Evolutionary conservation across 2,797 vertebrate genomes (phyloP).

Genomic region (Aeoliscus strigatus): DNA sequence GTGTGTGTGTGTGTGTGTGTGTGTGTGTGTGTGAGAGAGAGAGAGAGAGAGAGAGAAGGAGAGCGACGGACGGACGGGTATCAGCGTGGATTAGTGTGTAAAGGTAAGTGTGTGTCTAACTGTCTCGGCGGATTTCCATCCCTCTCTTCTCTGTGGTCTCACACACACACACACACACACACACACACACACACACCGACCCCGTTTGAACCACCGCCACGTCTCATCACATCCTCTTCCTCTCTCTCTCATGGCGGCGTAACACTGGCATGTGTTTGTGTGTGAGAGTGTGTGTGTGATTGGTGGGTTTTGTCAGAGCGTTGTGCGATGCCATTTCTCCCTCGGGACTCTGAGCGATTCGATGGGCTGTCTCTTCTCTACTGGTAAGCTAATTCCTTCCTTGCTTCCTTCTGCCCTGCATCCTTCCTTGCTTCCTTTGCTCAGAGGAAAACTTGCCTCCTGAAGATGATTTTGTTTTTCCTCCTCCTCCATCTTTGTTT

Average conservation of each 20-base stretch:
- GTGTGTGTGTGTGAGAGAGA: constrained; percentile 16
- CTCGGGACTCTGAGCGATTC: constrained; percentile 75
- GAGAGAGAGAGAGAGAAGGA: no score
- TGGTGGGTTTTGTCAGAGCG: constrained; percentile 2
- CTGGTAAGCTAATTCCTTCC: constrained; percentile 70
- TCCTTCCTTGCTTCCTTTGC: neutral
- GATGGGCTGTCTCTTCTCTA: constrained; percentile 82
- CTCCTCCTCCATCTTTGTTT: neutral
- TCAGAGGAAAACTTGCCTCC: neutral
- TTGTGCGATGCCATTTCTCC: constrained; percentile 77
- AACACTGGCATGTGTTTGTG: constrained; percentile 6
- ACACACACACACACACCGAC: no score
- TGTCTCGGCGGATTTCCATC: constrained; percentile 65
- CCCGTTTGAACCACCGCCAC: constrained; percentile 44
- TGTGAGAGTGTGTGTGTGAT: constrained; percentile 1
- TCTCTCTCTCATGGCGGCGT: constrained; percentile 20
- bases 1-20: constrained; percentile 8
- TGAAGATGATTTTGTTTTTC: neutral
- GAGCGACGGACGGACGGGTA: constrained; percentile 58
- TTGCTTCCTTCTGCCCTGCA: neutral
- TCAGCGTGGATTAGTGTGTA: constrained; percentile 78
- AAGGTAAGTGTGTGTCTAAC: constrained; percentile 67
- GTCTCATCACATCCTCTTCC: constrained; percentile 37
- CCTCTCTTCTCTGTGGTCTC: constrained; percentile 33
- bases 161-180: no score